A percentile compares a stretch with the other conserved stretches of the same genome.
Conservation (phyloP, 2,113 vertebrate species). For the Podarcis cretensis region DNA sequence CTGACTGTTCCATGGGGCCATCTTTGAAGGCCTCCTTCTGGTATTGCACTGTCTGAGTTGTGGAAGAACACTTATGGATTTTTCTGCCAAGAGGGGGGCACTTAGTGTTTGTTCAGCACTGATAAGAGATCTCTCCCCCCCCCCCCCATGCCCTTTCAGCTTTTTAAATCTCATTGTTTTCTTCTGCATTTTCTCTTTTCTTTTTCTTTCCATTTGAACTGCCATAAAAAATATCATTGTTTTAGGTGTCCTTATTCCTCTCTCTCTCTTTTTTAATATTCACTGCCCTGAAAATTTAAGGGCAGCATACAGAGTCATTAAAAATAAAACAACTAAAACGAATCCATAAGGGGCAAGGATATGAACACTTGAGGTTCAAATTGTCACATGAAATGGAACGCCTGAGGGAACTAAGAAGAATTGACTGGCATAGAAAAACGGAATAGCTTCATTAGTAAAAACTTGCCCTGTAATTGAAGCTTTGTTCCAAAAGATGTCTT, state of each 20-base stretch:
- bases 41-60: not conserved
- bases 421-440: not conserved
- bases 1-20: no score
- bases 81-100: no score
- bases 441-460: not conserved
- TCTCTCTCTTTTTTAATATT: not conserved
- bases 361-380: not conserved
- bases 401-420: not conserved
- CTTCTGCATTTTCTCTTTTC: not conserved
- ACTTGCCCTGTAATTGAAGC: not conserved
- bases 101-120: not conserved
- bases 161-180: not conserved
- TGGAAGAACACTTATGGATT: no score
- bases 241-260: no score
- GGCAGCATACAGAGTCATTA: not conserved
- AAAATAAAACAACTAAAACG: not conserved
- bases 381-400: not conserved
- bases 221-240: no score
- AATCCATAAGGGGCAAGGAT: not conserved
- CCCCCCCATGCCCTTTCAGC: not conserved
- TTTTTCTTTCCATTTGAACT: not conserved
- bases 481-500: not conserved
- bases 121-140: not conserved
- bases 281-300: not conserved
- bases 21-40: not conserved